These are phyloP conservation scores for Aculops lycopersici DNA, from an alignment of 1,140 invertebrate genomes.

Conservation along the genomic window DNA sequence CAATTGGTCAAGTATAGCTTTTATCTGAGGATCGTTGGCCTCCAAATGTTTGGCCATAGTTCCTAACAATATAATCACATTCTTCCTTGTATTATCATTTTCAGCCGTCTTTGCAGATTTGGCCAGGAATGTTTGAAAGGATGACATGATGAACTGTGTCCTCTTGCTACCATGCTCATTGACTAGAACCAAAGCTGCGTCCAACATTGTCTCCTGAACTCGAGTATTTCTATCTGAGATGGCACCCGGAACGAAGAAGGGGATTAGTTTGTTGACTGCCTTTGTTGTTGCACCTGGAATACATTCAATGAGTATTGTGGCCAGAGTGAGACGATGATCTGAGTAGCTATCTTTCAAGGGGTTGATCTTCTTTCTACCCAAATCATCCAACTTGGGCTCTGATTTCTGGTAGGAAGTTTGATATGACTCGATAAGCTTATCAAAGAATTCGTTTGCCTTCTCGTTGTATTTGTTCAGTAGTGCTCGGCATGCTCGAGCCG, in stretches of 20 bases:
- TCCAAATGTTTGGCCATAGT: conserved; percentile 75
- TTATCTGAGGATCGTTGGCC: conserved; percentile 49
- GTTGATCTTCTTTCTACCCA: conserved; percentile 53
- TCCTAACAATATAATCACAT: conserved; percentile 85
- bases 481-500: conserved; percentile 34
- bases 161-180: conserved; percentile 52
- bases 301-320: conserved; percentile 37
- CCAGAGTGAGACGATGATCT: conserved; percentile 54
- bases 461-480: conserved; percentile 24
- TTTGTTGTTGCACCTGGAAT: conserved; percentile 31
- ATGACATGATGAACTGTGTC: conserved; percentile 12
- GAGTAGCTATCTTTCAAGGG: conserved; percentile 39
- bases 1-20: conserved; percentile 63
- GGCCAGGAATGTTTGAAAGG: conserved; percentile 64
- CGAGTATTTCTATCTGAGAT: conserved; percentile 46
- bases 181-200: conserved; percentile 58
- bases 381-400: conserved; percentile 30
- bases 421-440: conserved; percentile 36
- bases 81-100: conserved; percentile 67
- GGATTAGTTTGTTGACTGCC: conserved; percentile 30
- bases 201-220: conserved; percentile 62
- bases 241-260: conserved; percentile 47
- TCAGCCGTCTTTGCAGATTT: conserved; percentile 56
- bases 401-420: conserved; percentile 23
- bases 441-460: conserved; percentile 23